Conservation (phyloP, 2,113 vertebrate species). For the Anthoscopus minutus region DNA sequence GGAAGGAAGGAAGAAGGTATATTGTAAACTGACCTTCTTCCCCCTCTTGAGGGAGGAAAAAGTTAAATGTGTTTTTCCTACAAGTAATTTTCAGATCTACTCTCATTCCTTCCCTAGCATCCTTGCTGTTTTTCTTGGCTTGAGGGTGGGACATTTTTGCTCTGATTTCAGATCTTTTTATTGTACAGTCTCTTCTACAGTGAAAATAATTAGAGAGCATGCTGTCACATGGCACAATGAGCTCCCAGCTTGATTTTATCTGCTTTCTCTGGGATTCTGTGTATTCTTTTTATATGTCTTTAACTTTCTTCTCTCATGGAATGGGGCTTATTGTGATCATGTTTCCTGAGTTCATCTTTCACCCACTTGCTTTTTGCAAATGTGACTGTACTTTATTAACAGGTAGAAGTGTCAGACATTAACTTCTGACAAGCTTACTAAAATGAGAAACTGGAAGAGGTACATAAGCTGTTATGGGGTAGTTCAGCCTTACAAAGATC, state of each 20-base stretch:
- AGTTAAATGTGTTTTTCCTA: not conserved
- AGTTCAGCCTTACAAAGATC: not conserved
- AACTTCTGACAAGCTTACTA: not conserved
- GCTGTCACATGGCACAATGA: slow-evolving; percentile 11
- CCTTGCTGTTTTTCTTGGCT: slow-evolving; percentile 31
- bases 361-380: not conserved
- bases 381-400: not conserved
- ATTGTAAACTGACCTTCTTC: not conserved
- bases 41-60: not conserved
- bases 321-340: not conserved
- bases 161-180: slow-evolving; percentile 33
- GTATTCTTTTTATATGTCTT: not conserved
- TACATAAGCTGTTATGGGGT: not conserved
- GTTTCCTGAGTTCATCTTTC: not conserved
- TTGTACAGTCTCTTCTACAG: slow-evolving; percentile 1
- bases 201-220: slow-evolving; percentile 3
- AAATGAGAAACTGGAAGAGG: not conserved
- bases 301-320: not conserved
- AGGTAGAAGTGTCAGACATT: not conserved
- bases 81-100: not conserved
- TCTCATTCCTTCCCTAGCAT: not conserved
- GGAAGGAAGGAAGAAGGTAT: not conserved
- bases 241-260: slow-evolving; percentile 27
- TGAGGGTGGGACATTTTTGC: not conserved
- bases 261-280: not conserved